Evolutionary conservation across 2,113 vertebrate species (phyloP), one percentile per base, ranked within the genome.

Genomic region (Propithecus coquereli): DNA sequence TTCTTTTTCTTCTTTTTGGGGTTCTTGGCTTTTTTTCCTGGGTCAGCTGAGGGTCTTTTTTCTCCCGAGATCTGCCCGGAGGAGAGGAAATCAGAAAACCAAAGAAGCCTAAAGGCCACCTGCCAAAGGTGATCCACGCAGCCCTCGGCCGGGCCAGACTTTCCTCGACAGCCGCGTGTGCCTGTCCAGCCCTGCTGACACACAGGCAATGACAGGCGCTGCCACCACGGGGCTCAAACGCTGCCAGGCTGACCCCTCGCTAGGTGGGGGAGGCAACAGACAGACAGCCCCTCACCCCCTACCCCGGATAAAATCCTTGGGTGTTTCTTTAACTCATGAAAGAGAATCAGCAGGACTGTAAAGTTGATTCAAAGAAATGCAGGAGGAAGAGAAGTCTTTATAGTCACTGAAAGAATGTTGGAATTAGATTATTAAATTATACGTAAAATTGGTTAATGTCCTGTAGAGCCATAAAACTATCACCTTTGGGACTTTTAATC

Each of bases 1-100:
- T 99, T 99, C 99, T 99, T 99, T 97, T 99, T 99, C 99, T 99
- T 99, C 98, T 99, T 99, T 97, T 99, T 99, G 96, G 99, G 99
- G 91, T 99, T 99, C 96, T 99, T 99, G 97, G 99, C 99, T 98
- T 99, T 99, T 98, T 99, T 99, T 88, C 99, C 99, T 97, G 99
- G 98, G 95, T 99, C 99, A 11, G 99, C 98, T 16, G 99, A 99
- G 52, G 99, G 99, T 97, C 99, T 99, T 98, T 99, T 99, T 98
- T 99, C 99, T 76, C 99, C 99, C 0, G 97, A 98, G 43, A 97
- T 91, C 97, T 98, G 95, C 18, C 68, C 50, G 0, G 30, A 34
- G 10, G 27, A 94, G 40, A 94, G 37, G 16, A 65, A 65, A 76
- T 93, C 54, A 95, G 84, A 23, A 63, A 74, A 40, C 3, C 32